Evolutionary conservation across 2,113 vertebrate species (phyloP), one percentile per base, ranked within the genome.

Genomic region (Passer domesticus): DNA sequence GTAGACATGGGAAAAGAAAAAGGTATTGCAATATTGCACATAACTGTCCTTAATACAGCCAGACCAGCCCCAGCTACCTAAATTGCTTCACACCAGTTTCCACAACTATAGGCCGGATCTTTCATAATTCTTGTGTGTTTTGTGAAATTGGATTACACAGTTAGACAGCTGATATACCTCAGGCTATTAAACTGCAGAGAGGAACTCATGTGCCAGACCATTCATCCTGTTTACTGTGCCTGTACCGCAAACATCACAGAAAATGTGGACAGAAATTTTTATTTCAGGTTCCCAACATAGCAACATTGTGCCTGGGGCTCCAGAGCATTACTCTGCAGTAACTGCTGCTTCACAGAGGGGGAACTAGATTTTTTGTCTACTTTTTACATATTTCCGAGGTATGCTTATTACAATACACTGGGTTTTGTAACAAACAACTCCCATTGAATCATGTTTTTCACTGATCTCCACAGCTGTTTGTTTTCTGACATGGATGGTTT

Each of bases 361-460:
- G 7, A 59, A 20, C 5, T 68, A 22, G 41, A 31, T 23, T 22
- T 75, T 44, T 56, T 82, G 24, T 79, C 4, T 24, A 39, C 10
- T 30, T 62, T 59, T 68, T 19, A 15, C 30, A 2, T 43, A 27
- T 82, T 90, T 74, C 23, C 0, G 0, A 64, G 17, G 10, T 33
- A 30, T 7, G 7, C n/a, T 66, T 64, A 30, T 69, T 66, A 31
- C 12, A 49, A 18, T 52, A 18, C 18, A 7, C 10, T 20, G 4
- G 2, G 18, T 59, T 55, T 90, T 47, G 28, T 25, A 37, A 25
- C 5, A 20, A 91, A 30, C 10, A 17, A 6, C 15, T 58, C 8
- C 15, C 39, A 19, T 28, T 7, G 23, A 84, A 72, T 49, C 5
- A 9, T 23, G 3, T 3, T 66, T 90, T 81, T 52, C 25, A 31